Conservation (phyloP, 2,113 vertebrate genomes). For the Spheniscus mendiculus region DNA sequence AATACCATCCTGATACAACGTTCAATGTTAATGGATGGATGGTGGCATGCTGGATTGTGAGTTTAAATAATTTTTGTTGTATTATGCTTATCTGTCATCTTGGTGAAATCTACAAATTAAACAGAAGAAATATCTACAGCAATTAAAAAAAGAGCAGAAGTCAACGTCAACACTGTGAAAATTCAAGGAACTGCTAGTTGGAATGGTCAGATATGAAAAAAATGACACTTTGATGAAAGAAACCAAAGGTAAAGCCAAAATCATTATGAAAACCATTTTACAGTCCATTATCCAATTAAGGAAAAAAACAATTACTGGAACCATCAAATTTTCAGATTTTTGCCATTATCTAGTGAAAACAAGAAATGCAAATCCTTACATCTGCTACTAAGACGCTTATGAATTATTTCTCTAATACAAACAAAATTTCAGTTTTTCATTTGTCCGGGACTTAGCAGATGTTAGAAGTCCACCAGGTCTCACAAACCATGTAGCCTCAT, state of each 20-base stretch:
- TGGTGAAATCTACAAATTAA: neutral
- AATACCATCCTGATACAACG: slow-evolving; percentile 45
- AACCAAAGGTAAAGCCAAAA: neutral
- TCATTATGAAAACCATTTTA: neutral
- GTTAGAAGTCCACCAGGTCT: neutral
- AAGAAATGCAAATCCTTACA: neutral
- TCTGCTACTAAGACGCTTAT: neutral
- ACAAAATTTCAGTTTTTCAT: neutral
- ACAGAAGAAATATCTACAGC: neutral
- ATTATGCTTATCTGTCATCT: neutral
- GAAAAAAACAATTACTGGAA: neutral
- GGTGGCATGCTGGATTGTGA: slow-evolving; percentile 45
- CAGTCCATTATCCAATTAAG: neutral
- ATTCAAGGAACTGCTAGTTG: neutral
- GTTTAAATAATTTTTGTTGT: neutral
- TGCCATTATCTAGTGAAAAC: neutral
- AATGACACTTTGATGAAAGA: slow-evolving; percentile 21
- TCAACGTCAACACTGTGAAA: neutral
- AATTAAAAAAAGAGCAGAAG: neutral
- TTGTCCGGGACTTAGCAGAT: neutral
- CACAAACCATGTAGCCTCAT: neutral
- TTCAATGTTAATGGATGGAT: slow-evolving; percentile 61
- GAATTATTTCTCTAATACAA: neutral
- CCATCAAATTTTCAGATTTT: neutral
- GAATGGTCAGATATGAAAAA: slow-evolving; percentile 48